Conservation (phyloP, 37 sponge, comb jelly and placozoan genomes). For the Chondrilla cf. caribensis region DNA sequence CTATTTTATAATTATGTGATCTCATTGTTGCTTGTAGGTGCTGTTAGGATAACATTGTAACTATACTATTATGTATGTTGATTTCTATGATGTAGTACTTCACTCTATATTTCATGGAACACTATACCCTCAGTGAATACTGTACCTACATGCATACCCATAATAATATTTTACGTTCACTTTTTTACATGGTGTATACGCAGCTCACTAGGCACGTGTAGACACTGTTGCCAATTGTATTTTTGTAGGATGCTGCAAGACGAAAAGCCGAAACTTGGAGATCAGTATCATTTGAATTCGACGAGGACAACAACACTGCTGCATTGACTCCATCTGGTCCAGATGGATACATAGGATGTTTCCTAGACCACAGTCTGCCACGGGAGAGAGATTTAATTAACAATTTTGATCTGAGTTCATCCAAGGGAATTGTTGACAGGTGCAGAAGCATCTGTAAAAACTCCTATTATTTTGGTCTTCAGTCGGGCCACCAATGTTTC, state of each 20-base stretch:
- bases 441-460: neutral
- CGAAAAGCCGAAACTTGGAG: conserved; percentile 30
- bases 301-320: conserved; percentile 34
- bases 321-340: neutral
- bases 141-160: no score
- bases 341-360: conserved; percentile 43
- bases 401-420: neutral
- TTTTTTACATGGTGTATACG: no score
- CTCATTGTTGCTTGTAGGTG: no score
- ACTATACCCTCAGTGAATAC: no score
- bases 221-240: no score
- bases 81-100: no score
- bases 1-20: no score
- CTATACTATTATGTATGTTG: no score
- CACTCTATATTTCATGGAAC: no score
- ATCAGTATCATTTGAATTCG: conserved; percentile 19
- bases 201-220: no score
- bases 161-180: no score
- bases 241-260: conserved; percentile 13
- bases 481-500: conserved; percentile 28
- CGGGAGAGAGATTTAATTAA: neutral
- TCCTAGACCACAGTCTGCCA: neutral
- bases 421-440: neutral
- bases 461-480: conserved; percentile 31
- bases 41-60: no score